Percentiles rank a stretch among this genome's conserved stretches.
Conservation (phyloP, 2,888 invertebrate species). For the Scaptomyza polygonia region DNA sequence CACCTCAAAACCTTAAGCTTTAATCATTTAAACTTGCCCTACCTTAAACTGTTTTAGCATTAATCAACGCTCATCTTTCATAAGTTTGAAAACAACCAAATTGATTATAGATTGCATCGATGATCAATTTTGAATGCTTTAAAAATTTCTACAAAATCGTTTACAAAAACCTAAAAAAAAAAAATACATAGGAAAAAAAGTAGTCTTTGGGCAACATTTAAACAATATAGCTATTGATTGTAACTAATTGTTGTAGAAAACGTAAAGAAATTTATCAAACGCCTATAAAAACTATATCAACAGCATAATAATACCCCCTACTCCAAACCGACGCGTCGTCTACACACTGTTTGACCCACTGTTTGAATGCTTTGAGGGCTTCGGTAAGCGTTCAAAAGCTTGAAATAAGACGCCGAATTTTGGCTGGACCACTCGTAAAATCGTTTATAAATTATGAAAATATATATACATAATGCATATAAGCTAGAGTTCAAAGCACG, state of each 20-base stretch:
- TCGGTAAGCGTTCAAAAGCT: constrained; percentile 70
- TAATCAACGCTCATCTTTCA: constrained; percentile 40
- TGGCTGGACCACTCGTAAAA: constrained; percentile 53
- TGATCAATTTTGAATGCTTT: constrained; percentile 43
- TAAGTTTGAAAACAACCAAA: constrained; percentile 33
- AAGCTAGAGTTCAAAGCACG: constrained; percentile 70
- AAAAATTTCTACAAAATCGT: constrained; percentile 28
- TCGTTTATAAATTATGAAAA: constrained; percentile 79
- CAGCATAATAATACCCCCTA: constrained; percentile 32
- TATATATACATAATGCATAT: constrained; percentile 66
- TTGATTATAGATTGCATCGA: constrained; percentile 33
- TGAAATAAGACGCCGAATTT: constrained; percentile 59
- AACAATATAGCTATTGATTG: constrained; percentile 76
- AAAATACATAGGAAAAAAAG: neutral
- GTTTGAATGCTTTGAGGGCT: constrained; percentile 54
- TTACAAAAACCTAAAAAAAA: constrained; percentile 3
- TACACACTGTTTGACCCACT: neutral
- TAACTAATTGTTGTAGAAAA: constrained; percentile 75
- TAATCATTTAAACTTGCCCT: neutral
- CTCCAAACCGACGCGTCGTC: neutral
- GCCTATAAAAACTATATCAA: constrained; percentile 78
- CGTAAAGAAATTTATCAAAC: constrained; percentile 75
- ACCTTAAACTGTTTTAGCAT: constrained; percentile 18
- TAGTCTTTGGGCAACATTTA: constrained; percentile 45
- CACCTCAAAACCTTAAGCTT: too few species aligned